Evolutionary conservation across 2,888 invertebrate species (phyloP).

Genomic region (Hyles lineata): DNA sequence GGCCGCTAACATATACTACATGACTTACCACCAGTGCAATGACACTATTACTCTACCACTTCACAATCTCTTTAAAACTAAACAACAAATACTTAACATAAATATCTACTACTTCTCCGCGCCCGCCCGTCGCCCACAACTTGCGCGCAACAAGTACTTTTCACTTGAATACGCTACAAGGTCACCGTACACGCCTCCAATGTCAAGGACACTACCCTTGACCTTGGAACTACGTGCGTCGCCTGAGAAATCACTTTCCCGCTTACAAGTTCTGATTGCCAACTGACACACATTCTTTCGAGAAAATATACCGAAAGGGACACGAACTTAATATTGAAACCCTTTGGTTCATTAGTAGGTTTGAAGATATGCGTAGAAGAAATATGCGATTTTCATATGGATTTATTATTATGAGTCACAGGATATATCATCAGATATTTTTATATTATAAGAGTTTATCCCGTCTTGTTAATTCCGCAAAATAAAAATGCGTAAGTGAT

Average conservation of each 20-base stretch:
- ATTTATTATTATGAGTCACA: too few species aligned
- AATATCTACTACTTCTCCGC: not conserved
- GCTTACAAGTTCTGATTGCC: slow-evolving; percentile 27
- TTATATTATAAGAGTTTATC: too few species aligned
- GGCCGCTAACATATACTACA: too few species aligned
- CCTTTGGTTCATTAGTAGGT: too few species aligned
- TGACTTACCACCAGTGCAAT: too few species aligned
- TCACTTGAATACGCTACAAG: slow-evolving; percentile 36
- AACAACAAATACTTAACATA: not conserved
- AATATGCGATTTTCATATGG: too few species aligned
- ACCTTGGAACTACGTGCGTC: slow-evolving; percentile 43
- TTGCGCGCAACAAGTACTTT: slow-evolving; percentile 6
- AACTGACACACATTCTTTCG: slow-evolving; percentile 17
- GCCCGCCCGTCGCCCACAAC: slow-evolving; percentile 5
- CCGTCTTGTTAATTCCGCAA: too few species aligned
- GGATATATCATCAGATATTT: too few species aligned
- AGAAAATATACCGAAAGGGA: not conserved
- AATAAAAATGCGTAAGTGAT: too few species aligned
- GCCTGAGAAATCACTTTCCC: slow-evolving; percentile 43
- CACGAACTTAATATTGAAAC: not conserved
- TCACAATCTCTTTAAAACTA: not conserved
- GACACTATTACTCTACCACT: not conserved
- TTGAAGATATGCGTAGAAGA: too few species aligned
- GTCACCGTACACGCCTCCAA: slow-evolving; percentile 37
- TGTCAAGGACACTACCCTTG: slow-evolving; percentile 49